These are phyloP conservation scores for Argyra leucocephala DNA, from an alignment of 2,888 invertebrate genomes.

Conservation along the genomic window DNA sequence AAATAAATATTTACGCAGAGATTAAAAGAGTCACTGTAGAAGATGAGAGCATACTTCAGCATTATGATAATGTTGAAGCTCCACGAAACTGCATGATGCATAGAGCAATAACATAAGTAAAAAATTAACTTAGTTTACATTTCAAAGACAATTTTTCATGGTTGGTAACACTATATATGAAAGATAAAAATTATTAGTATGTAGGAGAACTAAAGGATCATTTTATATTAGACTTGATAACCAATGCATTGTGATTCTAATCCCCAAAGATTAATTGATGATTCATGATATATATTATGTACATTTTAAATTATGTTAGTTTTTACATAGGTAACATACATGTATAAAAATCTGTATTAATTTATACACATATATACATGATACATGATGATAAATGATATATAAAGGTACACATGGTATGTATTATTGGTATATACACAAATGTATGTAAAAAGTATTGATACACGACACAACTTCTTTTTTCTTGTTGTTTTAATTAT, in stretches of 20 bases:
- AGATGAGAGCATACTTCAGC: too few species aligned
- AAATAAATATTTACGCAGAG: too few species aligned
- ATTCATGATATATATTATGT: conserved; percentile 6
- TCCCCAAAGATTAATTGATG: conserved; percentile 2
- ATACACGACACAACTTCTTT: background rate
- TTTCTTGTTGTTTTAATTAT: conserved; percentile 6
- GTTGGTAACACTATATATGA: too few species aligned
- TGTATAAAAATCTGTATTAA: background rate
- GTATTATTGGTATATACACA: background rate
- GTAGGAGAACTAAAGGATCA: background rate
- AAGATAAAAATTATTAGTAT: too few species aligned
- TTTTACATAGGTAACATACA: background rate
- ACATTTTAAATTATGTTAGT: background rate
- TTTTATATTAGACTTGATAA: background rate
- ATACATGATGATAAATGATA: background rate
- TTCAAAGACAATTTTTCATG: too few species aligned
- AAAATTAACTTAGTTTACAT: too few species aligned
- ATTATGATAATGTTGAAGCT: too few species aligned
- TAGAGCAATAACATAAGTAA: too few species aligned
- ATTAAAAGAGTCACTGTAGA: too few species aligned
- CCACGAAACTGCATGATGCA: too few species aligned
- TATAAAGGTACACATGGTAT: background rate
- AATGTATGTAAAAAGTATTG: background rate
- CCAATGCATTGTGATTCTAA: background rate
- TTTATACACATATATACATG: background rate